A percentile compares a stretch with the other conserved stretches of the same genome.
These are phyloP conservation scores for Oreocharis arfaki DNA, from an alignment of 2,113 vertebrate species.

Conservation along the genomic window DNA sequence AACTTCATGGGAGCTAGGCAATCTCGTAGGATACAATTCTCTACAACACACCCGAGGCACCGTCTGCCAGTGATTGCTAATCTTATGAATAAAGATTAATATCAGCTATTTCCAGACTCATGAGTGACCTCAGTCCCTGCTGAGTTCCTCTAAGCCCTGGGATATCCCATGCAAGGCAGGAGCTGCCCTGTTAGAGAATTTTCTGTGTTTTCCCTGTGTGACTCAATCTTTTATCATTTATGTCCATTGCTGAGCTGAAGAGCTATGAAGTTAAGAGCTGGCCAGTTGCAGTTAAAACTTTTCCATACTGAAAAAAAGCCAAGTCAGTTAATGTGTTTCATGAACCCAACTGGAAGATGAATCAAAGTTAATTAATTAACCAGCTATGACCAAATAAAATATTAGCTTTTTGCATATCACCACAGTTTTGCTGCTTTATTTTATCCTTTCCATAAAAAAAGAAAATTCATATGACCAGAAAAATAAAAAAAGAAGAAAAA, in stretches of 20 bases:
- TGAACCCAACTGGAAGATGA: not conserved
- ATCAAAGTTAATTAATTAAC: not conserved
- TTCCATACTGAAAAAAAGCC: not conserved
- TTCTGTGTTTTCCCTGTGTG: not conserved
- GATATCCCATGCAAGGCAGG: not conserved
- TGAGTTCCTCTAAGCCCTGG: not conserved
- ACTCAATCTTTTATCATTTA: not conserved
- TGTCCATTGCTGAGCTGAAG: not conserved
- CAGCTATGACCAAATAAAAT: not conserved
- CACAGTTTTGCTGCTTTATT: not conserved
- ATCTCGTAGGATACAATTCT: not conserved
- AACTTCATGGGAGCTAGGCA: not conserved
- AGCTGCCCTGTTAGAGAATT: not conserved
- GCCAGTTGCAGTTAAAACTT: not conserved
- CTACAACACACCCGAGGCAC: accelerated
- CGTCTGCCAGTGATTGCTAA: not conserved
- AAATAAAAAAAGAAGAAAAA: not conserved
- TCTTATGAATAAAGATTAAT: not conserved
- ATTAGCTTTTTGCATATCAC: not conserved
- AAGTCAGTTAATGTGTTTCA: not conserved
- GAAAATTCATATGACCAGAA: not conserved
- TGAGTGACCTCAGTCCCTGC: not conserved
- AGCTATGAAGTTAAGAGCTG: not conserved
- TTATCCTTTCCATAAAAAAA: not conserved
- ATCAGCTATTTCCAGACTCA: not conserved